phyloP scores from a whole-genome alignment of 30 jellyfish, hydroid and myxozoan species.

The Calvadosia cruxmelitensis region DNA sequence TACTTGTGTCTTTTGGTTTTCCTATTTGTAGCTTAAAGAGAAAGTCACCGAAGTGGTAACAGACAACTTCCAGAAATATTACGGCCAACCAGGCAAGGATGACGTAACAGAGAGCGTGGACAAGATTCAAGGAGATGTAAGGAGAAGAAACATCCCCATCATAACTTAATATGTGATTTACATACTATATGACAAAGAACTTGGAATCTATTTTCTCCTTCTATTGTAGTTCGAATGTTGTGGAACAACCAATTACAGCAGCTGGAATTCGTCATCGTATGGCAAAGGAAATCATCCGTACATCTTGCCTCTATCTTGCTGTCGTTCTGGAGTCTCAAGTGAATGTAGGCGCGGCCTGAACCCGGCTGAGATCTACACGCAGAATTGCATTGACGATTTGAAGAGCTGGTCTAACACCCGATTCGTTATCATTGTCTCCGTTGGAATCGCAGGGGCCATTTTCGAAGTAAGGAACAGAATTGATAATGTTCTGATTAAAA shows the following conservation, averaged over 20 bases:
- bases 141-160: neutral
- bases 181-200: no score
- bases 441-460: neutral
- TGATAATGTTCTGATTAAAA: no score
- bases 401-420: neutral
- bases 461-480: constrained; percentile 1
- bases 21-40: neutral
- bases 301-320: neutral
- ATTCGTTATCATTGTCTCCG: neutral
- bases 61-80: neutral
- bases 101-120: neutral
- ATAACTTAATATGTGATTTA: no score
- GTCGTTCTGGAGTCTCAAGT: neutral
- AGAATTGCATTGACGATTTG: neutral
- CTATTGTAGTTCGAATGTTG: neutral
- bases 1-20: neutral
- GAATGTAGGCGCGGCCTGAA: neutral
- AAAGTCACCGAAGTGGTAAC: neutral
- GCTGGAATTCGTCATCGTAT: neutral
- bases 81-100: neutral
- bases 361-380: neutral
- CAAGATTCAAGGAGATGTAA: neutral
- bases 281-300: neutral
- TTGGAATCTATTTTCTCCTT: neutral
- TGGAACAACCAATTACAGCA: neutral